These are phyloP conservation scores for Leptinotarsa undecemlineata DNA, from an alignment of 1,140 invertebrate genomes.

Conservation along the genomic window DNA sequence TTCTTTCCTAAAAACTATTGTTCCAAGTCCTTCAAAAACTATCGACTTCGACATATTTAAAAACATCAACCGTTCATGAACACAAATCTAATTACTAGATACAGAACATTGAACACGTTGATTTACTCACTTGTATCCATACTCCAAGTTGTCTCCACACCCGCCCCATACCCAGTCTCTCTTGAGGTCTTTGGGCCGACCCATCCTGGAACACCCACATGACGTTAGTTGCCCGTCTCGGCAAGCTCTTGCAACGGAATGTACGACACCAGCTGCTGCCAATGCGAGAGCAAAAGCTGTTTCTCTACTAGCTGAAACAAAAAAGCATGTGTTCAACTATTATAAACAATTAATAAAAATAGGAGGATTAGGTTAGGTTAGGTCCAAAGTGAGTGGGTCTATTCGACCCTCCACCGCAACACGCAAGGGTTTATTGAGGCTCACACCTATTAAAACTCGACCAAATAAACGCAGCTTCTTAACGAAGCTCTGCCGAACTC, in stretches of 20 bases:
- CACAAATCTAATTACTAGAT: neutral
- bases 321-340: neutral
- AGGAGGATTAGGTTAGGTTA: too few species aligned
- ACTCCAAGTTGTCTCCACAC: slow-evolving; percentile 93
- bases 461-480: too few species aligned
- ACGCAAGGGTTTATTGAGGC: too few species aligned
- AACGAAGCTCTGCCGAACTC: too few species aligned
- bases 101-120: neutral
- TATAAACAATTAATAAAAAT: too few species aligned
- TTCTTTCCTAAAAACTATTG: neutral
- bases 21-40: neutral
- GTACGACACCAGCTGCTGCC: slow-evolving; percentile 84
- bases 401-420: too few species aligned
- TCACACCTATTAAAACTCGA: too few species aligned
- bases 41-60: neutral
- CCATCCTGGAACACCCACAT: slow-evolving; percentile 83
- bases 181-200: slow-evolving; percentile 77
- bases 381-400: too few species aligned
- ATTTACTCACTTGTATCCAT: slow-evolving; percentile 84
- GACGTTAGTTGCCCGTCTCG: slow-evolving; percentile 84
- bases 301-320: slow-evolving; percentile 78
- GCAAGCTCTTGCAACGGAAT: slow-evolving; percentile 84
- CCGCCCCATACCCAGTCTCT: slow-evolving; percentile 96
- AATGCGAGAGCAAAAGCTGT: slow-evolving; percentile 90
- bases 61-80: neutral